phyloP scores from a whole-genome alignment of 2,888 invertebrate species.

The Hirtodrosophila cameraria region DNA sequence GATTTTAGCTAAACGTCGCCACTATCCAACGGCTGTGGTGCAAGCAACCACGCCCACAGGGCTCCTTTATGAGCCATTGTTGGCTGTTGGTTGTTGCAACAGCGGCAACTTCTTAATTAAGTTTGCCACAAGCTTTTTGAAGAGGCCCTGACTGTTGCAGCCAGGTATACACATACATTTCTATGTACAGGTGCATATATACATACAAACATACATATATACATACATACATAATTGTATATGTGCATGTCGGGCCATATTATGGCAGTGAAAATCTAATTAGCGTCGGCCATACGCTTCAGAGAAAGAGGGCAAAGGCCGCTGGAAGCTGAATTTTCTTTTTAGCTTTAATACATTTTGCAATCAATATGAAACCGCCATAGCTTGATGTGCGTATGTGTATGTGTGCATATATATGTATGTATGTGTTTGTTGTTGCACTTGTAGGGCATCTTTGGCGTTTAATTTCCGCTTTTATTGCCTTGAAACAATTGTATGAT shows the following conservation, averaged over 20 bases:
- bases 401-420: conserved; percentile 3
- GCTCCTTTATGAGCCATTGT: conserved; percentile 39
- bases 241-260: conserved; percentile 1
- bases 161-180: conserved; percentile 11
- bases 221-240: conserved; percentile 1
- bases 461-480: conserved; percentile 63
- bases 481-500: conserved; percentile 60
- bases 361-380: conserved; percentile 58
- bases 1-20: conserved; percentile 52
- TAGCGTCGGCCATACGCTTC: conserved; percentile 44
- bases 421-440: conserved; percentile 41
- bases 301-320: neutral
- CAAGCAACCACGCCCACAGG: conserved; percentile 13
- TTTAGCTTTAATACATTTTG: conserved; percentile 52
- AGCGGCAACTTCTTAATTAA: conserved; percentile 68
- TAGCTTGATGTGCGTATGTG: conserved; percentile 19
- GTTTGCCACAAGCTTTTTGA: conserved; percentile 59
- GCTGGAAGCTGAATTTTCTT: conserved; percentile 33
- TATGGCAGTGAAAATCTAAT: conserved; percentile 60
- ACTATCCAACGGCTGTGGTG: conserved; percentile 10
- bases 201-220: neutral
- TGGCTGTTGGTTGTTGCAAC: conserved; percentile 45
- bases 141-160: conserved; percentile 5
- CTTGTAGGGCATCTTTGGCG: conserved; percentile 63
- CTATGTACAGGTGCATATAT: no score